Evolutionary conservation across 1,140 invertebrate species (phyloP), one percentile per base, ranked within the genome.

Genomic region (Drosophila chauvacae): DNA sequence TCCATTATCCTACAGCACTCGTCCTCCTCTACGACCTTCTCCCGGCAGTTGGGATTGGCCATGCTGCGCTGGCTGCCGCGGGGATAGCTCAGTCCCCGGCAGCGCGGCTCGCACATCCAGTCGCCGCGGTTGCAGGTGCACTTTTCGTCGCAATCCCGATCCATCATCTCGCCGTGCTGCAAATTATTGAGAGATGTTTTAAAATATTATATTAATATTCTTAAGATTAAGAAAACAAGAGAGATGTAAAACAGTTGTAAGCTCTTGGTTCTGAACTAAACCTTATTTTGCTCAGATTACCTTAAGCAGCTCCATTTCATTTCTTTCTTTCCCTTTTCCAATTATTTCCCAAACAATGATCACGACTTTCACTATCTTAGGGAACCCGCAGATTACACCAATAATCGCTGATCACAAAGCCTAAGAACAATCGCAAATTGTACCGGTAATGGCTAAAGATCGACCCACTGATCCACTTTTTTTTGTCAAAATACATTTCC

Each of bases 1-100:
- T 94, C 93, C 69, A 96, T 93, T 39, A 95, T 93, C 5, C 96
- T 95, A 83, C 97, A 98, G 90, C 97, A 98, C 33, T 95, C 95
- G n/a, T 90, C 85, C 86, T 97, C 96, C 41, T 95, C 95, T 14
- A 94, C 93, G 10, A 93, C 73, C 10, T 94, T 93, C 74, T 97
- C 96, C 45, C 94, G 93, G 84, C 97, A 98, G 26, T 95, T 92
- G 2, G 96, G 95, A 93, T 97, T 96, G 37, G 94, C 93, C 56
- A 94, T 81, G 70, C 93, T 63, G 93, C 93, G 85, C 93, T 93
- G 39, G 81, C 94, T 93, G 30, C 95, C 95, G 4, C 94, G 93
- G 60, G 94, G 93, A 64, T 96, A 94, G 48, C 94, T 95, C 6
- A 95, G 94, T 14, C 93, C 93, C 37, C 91, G 90, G 83, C 96